Percentiles rank a stretch among this genome's conserved stretches.
Conservation (phyloP, 2,797 vertebrate species). For the Manis pentadactyla region DNA sequence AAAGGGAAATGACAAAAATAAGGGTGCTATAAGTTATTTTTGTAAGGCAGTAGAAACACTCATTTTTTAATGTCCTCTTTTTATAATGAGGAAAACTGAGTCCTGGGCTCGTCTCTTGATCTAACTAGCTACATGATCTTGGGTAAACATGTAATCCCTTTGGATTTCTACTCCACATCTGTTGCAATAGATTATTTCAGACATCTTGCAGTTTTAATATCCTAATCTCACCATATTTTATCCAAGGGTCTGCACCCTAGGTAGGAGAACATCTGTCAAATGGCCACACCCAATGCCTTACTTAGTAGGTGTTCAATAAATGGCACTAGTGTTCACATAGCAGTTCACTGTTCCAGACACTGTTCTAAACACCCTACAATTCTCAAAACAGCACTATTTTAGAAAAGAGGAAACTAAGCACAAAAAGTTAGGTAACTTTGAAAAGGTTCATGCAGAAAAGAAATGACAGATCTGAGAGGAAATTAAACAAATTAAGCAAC, state of each 20-base stretch:
- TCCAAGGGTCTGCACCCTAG: neutral
- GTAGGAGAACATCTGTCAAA: neutral
- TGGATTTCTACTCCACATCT: neutral
- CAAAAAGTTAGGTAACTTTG: neutral
- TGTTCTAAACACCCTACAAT: neutral
- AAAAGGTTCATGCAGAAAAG: neutral
- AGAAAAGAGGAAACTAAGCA: neutral
- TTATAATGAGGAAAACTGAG: neutral
- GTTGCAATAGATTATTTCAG: neutral
- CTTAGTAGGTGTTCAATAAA: neutral
- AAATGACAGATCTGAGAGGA: neutral
- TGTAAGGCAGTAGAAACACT: neutral
- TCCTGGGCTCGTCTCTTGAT: neutral
- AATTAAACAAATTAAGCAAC: neutral
- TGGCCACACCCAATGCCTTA: neutral
- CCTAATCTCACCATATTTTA: neutral
- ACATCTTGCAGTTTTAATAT: neutral
- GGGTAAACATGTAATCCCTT: neutral
- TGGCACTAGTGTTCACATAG: neutral
- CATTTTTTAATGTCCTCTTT: neutral
- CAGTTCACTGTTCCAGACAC: neutral
- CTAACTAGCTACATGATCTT: neutral
- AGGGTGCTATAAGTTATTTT: neutral
- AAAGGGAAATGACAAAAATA: neutral
- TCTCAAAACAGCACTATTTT: neutral